Base-by-base conservation (phyloP, 2,797 vertebrate species). In the Acropternis orthonyx region DNA sequence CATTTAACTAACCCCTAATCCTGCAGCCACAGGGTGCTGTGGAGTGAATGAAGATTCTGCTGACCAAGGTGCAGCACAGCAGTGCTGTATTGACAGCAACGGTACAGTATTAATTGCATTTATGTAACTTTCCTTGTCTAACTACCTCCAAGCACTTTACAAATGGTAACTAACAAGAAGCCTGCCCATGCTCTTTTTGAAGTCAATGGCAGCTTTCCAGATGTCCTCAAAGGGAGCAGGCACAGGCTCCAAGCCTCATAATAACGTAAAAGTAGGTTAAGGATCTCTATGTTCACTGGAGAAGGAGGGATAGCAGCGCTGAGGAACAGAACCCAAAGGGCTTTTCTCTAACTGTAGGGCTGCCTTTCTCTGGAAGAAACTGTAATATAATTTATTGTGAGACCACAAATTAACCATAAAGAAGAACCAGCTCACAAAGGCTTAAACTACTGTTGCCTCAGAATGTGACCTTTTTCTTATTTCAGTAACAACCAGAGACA, bases 131-230 rank as follows among this genome's bases (percentile, higher is more conserved):
- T 91, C 85, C 87, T 78, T 92, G 89, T 79, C 93, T 37, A 30
- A 94, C 85, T 16, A 91, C 76, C 92, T 88, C 85, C 46, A 21
- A 91, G 82, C 82, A 78, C 92, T 94, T 81, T 12, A 24, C 3
- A 0, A 93, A 88, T 91, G 82, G 66, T 91, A 95, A 93, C 93
- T 89, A 96, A 78, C 0, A 0, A 95, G 87, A 46, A 89, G 92
- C 62, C 72, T 87, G 87, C 78, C 91, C 78, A 2, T 93, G 92
- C 87, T 94, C 79, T 89, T 96, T 91, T 41, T 92, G 79, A 95
- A 96, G 95, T 88, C 83, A 87, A 10, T 96, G 95, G 96, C 96
- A 96, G 90, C 73, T 24, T 93, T 95, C 95, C 95, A 96, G 88
- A n/a, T 63, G 85, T 89, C 88, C 87, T 96, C 89, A 95, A 94